Conservation (phyloP, 2,888 invertebrate species). For the Ernsta delagoae region DNA sequence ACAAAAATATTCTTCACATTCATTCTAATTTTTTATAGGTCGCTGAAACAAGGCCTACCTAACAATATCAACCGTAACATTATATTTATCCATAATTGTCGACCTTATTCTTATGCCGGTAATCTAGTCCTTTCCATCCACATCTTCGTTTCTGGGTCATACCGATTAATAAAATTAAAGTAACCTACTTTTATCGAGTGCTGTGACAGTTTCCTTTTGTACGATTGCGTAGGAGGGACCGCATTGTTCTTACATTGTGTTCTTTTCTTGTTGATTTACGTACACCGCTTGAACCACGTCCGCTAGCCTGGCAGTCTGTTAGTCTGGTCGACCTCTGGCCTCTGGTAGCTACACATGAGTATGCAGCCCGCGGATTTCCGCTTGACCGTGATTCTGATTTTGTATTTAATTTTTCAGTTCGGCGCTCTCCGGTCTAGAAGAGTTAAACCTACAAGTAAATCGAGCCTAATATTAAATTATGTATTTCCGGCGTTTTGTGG, state of each 20-base stretch:
- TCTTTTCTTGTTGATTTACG: constrained; percentile 16
- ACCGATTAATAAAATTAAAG: constrained; percentile 66
- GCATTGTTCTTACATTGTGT: constrained; percentile 33
- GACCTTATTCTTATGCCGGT: constrained; percentile 39
- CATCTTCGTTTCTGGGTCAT: constrained; percentile 77
- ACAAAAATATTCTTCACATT: neutral
- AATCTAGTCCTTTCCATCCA: constrained; percentile 50
- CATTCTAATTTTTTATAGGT: neutral
- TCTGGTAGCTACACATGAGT: constrained; percentile 1
- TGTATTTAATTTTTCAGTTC: constrained; percentile 22
- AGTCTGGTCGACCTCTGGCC: constrained; percentile 20
- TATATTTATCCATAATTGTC: constrained; percentile 35
- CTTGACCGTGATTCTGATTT: constrained; percentile 11
- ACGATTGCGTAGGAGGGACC: constrained; percentile 39
- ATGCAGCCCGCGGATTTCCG: constrained; percentile 23
- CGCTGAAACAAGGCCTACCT: neutral
- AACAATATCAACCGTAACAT: neutral
- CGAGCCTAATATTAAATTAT: constrained; percentile 19
- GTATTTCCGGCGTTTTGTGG: constrained; percentile 18
- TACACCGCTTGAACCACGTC: constrained; percentile 5
- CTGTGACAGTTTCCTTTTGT: constrained; percentile 72
- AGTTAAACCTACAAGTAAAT: constrained; percentile 4
- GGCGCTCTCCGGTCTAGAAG: constrained; percentile 12
- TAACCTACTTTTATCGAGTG: constrained; percentile 79
- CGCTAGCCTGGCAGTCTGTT: constrained; percentile 16